Base-by-base conservation (phyloP, 2,888 invertebrate genomes). In the Eubasilissa splendida region DNA sequence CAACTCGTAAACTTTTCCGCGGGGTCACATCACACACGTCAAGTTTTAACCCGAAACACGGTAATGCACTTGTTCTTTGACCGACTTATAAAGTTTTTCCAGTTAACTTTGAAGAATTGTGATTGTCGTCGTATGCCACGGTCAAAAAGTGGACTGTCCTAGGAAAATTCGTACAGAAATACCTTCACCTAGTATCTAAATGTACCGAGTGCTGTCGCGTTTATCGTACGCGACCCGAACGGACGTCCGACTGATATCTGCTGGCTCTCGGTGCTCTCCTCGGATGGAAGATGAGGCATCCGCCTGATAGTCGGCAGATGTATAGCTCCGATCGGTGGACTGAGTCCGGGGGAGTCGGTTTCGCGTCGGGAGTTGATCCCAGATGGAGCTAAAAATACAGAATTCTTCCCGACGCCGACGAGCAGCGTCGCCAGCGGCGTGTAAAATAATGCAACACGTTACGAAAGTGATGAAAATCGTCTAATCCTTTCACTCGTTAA, bases 381-480 rank as follows among this genome's bases (percentile, higher is more conserved):
- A 73, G 79, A 79, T 79, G 73, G 79, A 79, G 79, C 79, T 79
- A 79, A 79, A 79, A 74, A 79, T 79, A 79, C 50, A 58, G 33
- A 60, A 53, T 53, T 70, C 53, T 22, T 63, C 60, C n/a, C 31
- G 42, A 80, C 42, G 50, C 53, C 42, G 12, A 12, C 74, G 59
- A 60, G 50, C 50, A 54, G 53, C 53, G 31, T 42, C 12, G 54
- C 70, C 53, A 58, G 50, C 65, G 66, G 70, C 56, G 68, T 70
- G 71, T 9, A 50, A 59, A 78, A 78, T 73, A 70, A 31, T 54
- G 54, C 53, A 70, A 70, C 70, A 14, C 11, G 42, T 4, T 53
- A 10, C 54, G n/a, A 70, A 70, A 70, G 70, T 22, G 53, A 22
- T 11, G 10, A 11, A 22, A 42, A 54, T 12, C 9, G 10, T 14